These are phyloP conservation scores for Passer montanus DNA, from an alignment of 2,113 vertebrate species.

Conservation along the genomic window DNA sequence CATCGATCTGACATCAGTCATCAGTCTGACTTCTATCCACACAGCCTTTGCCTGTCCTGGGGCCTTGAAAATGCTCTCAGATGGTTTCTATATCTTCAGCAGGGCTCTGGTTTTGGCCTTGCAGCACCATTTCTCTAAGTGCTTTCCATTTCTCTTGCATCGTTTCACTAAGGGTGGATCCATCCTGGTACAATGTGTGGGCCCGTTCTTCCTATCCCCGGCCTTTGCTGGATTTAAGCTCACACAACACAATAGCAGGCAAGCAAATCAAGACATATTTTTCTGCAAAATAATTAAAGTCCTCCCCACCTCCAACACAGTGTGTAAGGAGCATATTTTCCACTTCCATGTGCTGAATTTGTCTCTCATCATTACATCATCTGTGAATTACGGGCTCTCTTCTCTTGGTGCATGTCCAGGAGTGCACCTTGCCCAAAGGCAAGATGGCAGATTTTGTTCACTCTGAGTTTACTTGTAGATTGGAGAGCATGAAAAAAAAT, in stretches of 20 bases:
- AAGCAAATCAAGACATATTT: background rate
- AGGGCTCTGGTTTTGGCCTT: background rate
- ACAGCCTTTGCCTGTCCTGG: background rate
- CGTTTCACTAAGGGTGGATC: background rate
- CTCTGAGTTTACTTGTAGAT: background rate
- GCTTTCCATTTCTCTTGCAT: background rate
- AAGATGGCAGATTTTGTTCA: background rate
- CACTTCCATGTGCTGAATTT: background rate
- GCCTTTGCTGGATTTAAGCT: background rate
- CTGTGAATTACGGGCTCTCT: accelerated
- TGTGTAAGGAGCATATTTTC: background rate
- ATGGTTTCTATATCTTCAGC: background rate
- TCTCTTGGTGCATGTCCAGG: background rate
- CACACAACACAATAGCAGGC: background rate
- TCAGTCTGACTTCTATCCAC: background rate
- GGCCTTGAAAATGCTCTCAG: background rate
- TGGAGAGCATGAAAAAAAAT: background rate
- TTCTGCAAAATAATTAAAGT: background rate
- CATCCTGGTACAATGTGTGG: accelerated
- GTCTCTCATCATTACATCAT: background rate
- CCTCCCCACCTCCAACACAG: background rate
- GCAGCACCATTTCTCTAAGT: background rate
- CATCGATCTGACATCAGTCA: background rate
- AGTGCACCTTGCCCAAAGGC: slow-evolving; percentile 21
- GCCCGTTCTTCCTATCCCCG: background rate